Base-by-base conservation (phyloP, 1,140 invertebrate genomes). In the Patella vulgata region DNA sequence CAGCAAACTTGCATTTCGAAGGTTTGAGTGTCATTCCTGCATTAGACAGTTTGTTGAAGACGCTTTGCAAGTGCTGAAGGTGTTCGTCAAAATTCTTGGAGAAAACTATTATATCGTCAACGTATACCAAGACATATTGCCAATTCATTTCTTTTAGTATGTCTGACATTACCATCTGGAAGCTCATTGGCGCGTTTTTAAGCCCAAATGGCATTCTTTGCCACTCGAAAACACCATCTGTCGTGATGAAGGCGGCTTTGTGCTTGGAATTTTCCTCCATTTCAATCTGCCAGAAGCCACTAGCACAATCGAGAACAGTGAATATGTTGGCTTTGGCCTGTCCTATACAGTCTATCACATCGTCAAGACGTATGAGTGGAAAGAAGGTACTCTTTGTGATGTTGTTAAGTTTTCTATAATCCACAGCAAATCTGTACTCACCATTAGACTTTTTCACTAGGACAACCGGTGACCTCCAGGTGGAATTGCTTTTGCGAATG, bases 321-420 rank as follows among this genome's bases (percentile, higher is more conserved):
- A 70, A 70, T 12, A 51, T 47, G 2, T 55, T 25, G 36, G 64
- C 64, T 25, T 70, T 39, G 28, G 53, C 40, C 5, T 39, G 30
- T 14, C 56, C 56, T n/a, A 59, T 9, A 25, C 55, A 43, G 39
- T 67, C 66, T 48, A 68, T 43, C 1, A 60, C 57, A 58, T 64
- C 61, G 14, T 64, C 52, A 19, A 68, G 17, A 1, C 66, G 31
- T 11, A 59, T 62, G n/a, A n/a, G n/a, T n/a, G n/a, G n/a, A n/a
- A n/a, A n/a, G n/a, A n/a, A n/a, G n/a, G 44, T 43, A 46, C 33
- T 48, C 42, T 56, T 48, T 6, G 59, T 63, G 1, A 65, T 47
- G 2, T 44, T 6, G 44, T 75, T 75, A 0, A 75, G 42, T 62
- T 66, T 63, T 3, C 71, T 21, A 36, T 69, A 74, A 33, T 74